Evolutionary conservation across 2,888 invertebrate species (phyloP).

Genomic region (Allophyes oxyacanthae): DNA sequence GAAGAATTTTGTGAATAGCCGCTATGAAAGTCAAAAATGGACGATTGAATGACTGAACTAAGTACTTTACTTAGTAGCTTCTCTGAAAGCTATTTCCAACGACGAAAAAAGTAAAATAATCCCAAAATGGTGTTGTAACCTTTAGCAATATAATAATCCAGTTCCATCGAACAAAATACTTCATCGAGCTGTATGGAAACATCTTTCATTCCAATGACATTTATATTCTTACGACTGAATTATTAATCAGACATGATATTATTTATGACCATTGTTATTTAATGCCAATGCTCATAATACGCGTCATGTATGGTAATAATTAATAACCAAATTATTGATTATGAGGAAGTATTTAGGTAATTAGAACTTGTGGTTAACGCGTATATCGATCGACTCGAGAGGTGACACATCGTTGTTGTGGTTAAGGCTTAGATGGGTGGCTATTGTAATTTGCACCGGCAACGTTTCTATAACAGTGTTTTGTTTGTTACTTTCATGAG

Average conservation of each 20-base stretch:
- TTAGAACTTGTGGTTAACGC: not conserved
- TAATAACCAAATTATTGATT: constrained; percentile 36
- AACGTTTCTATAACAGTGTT: too few species aligned
- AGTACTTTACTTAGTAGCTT: too few species aligned
- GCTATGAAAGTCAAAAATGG: too few species aligned
- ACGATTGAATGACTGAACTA: too few species aligned
- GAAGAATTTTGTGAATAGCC: too few species aligned
- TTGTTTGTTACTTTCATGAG: too few species aligned
- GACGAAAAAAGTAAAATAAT: too few species aligned
- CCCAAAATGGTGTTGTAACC: not conserved
- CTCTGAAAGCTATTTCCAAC: too few species aligned
- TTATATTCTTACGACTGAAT: constrained; percentile 37
- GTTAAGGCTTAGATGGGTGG: not conserved
- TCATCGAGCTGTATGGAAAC: constrained; percentile 21
- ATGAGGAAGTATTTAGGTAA: not conserved
- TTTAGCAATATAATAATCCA: constrained; percentile 10
- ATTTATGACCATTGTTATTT: constrained; percentile 19
- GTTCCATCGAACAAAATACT: constrained; percentile 22
- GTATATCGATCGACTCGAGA: not conserved
- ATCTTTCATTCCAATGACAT: constrained; percentile 41
- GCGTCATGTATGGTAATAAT: constrained; percentile 28
- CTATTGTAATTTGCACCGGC: too few species aligned
- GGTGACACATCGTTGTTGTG: too few species aligned
- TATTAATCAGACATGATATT: constrained; percentile 32
- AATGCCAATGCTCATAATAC: constrained; percentile 20